These are phyloP conservation scores for Carapus acus DNA, from an alignment of 2,797 vertebrate genomes.

Conservation along the genomic window DNA sequence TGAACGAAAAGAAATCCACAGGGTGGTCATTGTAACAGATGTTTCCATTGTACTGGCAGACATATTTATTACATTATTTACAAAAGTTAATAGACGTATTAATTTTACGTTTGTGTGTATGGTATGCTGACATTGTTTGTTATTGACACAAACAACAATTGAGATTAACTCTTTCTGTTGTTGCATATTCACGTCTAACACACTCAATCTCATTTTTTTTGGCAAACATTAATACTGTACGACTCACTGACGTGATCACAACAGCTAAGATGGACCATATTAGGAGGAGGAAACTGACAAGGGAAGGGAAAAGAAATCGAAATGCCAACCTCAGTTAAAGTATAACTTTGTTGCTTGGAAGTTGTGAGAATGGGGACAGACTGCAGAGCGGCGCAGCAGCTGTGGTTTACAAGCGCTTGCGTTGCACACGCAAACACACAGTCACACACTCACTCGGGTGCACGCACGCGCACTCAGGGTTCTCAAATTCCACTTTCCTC, in stretches of 20 bases:
- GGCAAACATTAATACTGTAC: too few relatives aligned
- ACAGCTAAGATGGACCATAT: too few relatives aligned
- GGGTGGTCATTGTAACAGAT: too few relatives aligned
- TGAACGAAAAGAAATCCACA: background rate
- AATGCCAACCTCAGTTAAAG: conserved; percentile 9
- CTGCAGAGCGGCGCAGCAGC: conserved; percentile 51
- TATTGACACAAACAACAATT: conserved; percentile 28
- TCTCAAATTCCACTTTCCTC: conserved; percentile 54
- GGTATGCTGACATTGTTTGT: conserved; percentile 10
- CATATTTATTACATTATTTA: too few relatives aligned
- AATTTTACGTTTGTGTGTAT: too few relatives aligned
- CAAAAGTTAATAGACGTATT: too few relatives aligned
- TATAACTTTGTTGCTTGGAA: conserved; percentile 29
- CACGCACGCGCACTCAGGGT: conserved; percentile 12
- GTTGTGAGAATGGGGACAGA: conserved; percentile 48
- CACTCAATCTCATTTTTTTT: too few relatives aligned
- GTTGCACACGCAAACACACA: conserved; percentile 22
- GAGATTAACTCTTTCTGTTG: conserved; percentile 32
- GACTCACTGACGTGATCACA: too few relatives aligned
- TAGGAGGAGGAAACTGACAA: background rate
- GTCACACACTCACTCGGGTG: conserved; percentile 1
- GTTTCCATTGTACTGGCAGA: too few relatives aligned
- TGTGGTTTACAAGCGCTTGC: conserved; percentile 32
- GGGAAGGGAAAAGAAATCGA: conserved; percentile 22
- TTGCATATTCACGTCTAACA: too few relatives aligned